A percentile compares a stretch with the other conserved stretches of the same genome.
These are phyloP conservation scores for Boulengeromyrus knoepffleri DNA, from an alignment of 2,113 vertebrate species.

Conservation along the genomic window DNA sequence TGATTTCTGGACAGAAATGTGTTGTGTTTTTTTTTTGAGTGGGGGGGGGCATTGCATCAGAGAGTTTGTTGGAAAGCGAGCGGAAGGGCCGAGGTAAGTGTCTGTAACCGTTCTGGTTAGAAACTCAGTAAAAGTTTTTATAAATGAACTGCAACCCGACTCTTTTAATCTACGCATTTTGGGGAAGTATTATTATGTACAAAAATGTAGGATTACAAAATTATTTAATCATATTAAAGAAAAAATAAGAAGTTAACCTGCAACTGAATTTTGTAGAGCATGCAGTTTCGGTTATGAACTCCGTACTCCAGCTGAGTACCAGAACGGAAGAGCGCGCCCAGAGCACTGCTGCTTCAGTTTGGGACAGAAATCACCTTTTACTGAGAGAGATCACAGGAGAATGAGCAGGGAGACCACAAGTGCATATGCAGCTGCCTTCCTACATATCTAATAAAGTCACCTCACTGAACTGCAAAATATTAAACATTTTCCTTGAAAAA, in stretches of 20 bases:
- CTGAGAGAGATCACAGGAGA: neutral
- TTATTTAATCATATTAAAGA: neutral
- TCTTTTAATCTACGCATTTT: neutral
- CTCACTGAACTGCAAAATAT: neutral
- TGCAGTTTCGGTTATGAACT: neutral
- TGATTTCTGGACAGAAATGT: neutral
- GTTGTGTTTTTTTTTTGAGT: neutral
- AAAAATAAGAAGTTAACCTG: neutral
- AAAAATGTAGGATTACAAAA: neutral
- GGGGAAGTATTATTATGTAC: neutral
- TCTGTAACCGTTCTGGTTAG: neutral
- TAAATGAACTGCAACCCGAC: neutral
- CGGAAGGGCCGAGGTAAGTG: neutral
- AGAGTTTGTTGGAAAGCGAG: neutral
- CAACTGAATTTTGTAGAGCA: neutral
- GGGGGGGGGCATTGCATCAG: neutral
- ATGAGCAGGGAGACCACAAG: neutral
- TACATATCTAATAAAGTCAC: neutral
- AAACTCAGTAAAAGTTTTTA: neutral
- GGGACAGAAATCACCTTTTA: neutral
- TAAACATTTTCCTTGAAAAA: neutral
- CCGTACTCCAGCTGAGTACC: too few relatives aligned
- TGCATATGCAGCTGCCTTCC: neutral
- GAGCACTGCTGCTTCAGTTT: too few relatives aligned
- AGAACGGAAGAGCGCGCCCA: too few relatives aligned